These are phyloP conservation scores for Gortyna flavago DNA, from an alignment of 2,888 invertebrate species.

Conservation along the genomic window DNA sequence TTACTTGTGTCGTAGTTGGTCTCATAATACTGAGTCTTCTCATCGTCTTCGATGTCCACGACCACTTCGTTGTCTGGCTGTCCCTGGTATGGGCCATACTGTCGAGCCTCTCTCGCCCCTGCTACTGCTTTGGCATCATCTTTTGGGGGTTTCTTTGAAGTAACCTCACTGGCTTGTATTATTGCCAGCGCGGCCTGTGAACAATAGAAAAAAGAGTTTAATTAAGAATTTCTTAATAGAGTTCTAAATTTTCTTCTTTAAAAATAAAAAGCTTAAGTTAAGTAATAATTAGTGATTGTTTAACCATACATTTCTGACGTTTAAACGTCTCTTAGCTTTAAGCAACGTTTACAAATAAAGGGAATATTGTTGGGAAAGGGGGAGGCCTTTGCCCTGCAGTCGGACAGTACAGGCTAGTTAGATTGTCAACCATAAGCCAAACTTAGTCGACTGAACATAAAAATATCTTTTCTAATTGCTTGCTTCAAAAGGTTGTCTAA, in stretches of 20 bases:
- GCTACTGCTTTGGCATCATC: conserved; percentile 66
- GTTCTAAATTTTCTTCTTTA: neutral
- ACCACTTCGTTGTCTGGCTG: conserved; percentile 91
- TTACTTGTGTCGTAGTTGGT: conserved; percentile 94
- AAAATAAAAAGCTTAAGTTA: neutral
- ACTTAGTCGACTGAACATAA: conserved; percentile 9
- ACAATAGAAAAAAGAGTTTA: conserved; percentile 62
- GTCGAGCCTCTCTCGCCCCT: conserved; percentile 74
- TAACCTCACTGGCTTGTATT: conserved; percentile 78
- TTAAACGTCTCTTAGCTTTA: neutral
- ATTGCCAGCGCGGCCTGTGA: conserved; percentile 83
- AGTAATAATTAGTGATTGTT: neutral
- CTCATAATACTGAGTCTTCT: conserved; percentile 93
- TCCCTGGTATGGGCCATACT: conserved; percentile 71
- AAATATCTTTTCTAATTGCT: conserved; percentile 24
- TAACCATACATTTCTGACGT: neutral
- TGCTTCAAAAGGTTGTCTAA: conserved; percentile 16
- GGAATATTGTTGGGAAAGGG: too few relatives aligned
- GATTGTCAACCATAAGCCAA: neutral
- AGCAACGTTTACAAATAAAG: neutral
- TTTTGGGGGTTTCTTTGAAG: conserved; percentile 68
- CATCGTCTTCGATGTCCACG: conserved; percentile 92
- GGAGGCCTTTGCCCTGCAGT: too few relatives aligned
- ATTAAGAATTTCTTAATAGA: neutral
- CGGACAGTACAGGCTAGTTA: too few relatives aligned